Evolutionary conservation across 2,113 vertebrate species (phyloP).

Genomic region (Aplodontia rufa): DNA sequence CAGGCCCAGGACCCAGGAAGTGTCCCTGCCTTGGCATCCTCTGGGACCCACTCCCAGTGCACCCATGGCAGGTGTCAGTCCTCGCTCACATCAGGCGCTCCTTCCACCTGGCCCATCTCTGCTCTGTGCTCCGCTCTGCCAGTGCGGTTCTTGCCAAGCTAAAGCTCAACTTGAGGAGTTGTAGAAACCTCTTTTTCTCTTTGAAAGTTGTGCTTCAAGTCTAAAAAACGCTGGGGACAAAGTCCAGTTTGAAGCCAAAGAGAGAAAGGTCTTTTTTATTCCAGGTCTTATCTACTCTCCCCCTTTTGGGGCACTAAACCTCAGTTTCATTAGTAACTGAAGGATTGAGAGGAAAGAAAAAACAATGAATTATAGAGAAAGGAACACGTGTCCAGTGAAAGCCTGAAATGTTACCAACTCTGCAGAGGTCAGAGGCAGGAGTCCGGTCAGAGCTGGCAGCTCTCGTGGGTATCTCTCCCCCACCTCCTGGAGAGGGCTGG

Average conservation of each 20-base stretch:
- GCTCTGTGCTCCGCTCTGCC: not conserved
- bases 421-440: not conserved
- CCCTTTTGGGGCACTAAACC: not conserved
- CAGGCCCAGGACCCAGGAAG: fast-evolving
- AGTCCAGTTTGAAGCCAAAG: not conserved
- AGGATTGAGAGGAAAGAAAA: not conserved
- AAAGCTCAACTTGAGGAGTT: not conserved
- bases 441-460: not conserved
- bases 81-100: too few species aligned
- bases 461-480: not conserved
- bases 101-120: not conserved
- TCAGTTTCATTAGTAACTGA: not conserved
- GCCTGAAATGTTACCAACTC: not conserved
- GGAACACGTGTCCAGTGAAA: not conserved
- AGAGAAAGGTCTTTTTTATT: not conserved
- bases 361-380: not conserved
- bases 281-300: not conserved
- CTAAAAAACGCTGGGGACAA: not conserved
- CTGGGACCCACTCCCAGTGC: too few species aligned
- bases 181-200: not conserved
- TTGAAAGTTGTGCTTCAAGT: not conserved
- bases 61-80: too few species aligned
- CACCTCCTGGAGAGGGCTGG: not conserved
- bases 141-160: not conserved
- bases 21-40: too few species aligned